Evolutionary conservation across 2,888 invertebrate genomes (phyloP), one percentile per base, ranked within the genome.

Genomic region (Eristalis tenax): DNA sequence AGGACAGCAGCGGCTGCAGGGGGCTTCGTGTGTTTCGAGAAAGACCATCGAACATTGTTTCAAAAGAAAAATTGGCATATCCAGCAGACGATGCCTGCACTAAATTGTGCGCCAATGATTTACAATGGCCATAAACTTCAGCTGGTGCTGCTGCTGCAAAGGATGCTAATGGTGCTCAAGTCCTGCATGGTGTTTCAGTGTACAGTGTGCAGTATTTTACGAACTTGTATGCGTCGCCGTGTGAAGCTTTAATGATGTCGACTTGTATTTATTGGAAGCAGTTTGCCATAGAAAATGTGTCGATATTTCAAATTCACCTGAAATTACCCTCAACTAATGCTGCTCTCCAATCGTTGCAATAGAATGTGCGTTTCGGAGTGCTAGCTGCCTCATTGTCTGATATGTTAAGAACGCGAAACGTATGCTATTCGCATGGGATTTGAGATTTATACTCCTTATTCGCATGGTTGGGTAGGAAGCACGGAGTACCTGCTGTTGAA

Each of bases 91-190:
- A 63, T 57, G 65, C 22, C 28, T 38, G 18, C 32, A 64, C 65
- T 64, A 63, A 83, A 73, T 71, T 61, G 56, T 61, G 28, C 35
- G 57, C 32, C 50, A 50, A 80, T 66, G 79, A 74, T 80, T 71
- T 79, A 79, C 79, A 83, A 57, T 66, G 75, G 70, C 70, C n/a
- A 68, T 84, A 75, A 70, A 63, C 61, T 69, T 63, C 75, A 76
- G 80, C 80, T 75, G 75, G 69, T 71, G 18, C 57, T 38, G 38
- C 74, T 80, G 75, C 69, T 84, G 80, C 50, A 56, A 18, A 50
- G 50, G 50, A 50, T 50, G 50, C 50, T 50, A 50, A 50, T 50
- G 50, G 50, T 18, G 8, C 8, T n/a, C 50, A 0, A 50, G 50
- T 50, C 18, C 50, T 18, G 50, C 50, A 50, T 50, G 32, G 50